phyloP scores from a whole-genome alignment of 2,113 vertebrate genomes.

The Rhabdornis inornatus region DNA sequence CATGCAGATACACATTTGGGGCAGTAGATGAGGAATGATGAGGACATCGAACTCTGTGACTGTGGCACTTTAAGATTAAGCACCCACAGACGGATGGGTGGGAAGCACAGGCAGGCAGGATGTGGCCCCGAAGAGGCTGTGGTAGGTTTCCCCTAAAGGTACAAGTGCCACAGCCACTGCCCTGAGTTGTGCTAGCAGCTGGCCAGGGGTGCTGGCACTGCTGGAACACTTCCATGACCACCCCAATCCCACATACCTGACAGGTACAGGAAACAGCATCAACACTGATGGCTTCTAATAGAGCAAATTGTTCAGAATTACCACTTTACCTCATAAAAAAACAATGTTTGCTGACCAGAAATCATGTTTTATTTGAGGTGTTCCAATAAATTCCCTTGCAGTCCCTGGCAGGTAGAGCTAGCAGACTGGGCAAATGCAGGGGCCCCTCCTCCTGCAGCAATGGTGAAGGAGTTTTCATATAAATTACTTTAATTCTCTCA shows the following conservation, averaged over 20 bases:
- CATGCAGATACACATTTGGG: neutral
- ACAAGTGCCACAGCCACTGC: neutral
- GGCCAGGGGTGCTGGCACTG: neutral
- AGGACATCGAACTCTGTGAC: neutral
- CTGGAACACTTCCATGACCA: neutral
- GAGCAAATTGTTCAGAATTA: neutral
- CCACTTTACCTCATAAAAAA: neutral
- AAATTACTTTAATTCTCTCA: neutral
- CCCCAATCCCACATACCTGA: accelerated
- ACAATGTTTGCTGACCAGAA: neutral
- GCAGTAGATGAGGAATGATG: neutral
- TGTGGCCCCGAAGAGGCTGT: neutral
- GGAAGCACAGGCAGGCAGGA: neutral
- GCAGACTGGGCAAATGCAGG: neutral
- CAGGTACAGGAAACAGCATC: neutral
- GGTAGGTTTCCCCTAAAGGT: neutral
- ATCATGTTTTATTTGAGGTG: neutral
- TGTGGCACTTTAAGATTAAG: neutral
- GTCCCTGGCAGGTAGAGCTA: neutral
- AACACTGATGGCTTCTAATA: neutral
- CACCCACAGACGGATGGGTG: neutral
- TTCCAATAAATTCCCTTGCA: neutral
- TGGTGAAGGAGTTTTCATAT: neutral
- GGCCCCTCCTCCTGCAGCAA: neutral
- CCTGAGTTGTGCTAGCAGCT: neutral